Percentiles rank a stretch among this genome's conserved stretches.
phyloP scores from a whole-genome alignment of 2,113 vertebrate genomes.

The Edolisoma coerulescens region DNA sequence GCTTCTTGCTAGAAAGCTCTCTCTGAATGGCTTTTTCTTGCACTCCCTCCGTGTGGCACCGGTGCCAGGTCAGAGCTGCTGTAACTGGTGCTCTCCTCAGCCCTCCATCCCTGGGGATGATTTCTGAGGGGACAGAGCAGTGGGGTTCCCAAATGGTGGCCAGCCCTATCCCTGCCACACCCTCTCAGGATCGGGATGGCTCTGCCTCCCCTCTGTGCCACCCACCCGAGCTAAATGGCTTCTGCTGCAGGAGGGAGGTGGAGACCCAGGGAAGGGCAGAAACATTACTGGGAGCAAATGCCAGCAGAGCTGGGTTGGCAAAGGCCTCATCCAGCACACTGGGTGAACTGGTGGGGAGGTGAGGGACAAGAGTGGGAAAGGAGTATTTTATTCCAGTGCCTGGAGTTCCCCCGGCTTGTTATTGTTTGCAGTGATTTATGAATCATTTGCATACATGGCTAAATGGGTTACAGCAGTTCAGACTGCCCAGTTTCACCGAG shows the following conservation, averaged over 20 bases:
- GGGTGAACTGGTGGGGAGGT: neutral
- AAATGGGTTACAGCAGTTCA: neutral
- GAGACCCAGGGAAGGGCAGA: neutral
- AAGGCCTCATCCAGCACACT: neutral
- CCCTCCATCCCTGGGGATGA: fast-evolving
- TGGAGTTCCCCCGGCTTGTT: neutral
- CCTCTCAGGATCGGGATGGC: fast-evolving
- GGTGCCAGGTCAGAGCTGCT: neutral
- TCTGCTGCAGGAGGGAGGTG: neutral
- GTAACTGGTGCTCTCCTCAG: neutral
- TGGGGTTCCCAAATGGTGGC: fast-evolving
- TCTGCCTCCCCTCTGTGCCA: neutral
- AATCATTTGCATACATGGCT: neutral
- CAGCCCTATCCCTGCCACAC: fast-evolving
- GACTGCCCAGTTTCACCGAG: neutral
- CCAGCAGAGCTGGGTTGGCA: neutral
- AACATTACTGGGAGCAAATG: neutral
- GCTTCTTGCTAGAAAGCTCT: neutral
- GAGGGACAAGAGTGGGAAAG: neutral
- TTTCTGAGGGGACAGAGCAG: neutral
- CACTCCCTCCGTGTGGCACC: fast-evolving
- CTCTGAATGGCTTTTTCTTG: neutral
- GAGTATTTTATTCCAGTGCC: neutral
- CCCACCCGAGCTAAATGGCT: neutral
- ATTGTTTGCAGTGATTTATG: neutral